Conservation (phyloP, 2,797 vertebrate species). For the Babyrousa celebensis region DNA sequence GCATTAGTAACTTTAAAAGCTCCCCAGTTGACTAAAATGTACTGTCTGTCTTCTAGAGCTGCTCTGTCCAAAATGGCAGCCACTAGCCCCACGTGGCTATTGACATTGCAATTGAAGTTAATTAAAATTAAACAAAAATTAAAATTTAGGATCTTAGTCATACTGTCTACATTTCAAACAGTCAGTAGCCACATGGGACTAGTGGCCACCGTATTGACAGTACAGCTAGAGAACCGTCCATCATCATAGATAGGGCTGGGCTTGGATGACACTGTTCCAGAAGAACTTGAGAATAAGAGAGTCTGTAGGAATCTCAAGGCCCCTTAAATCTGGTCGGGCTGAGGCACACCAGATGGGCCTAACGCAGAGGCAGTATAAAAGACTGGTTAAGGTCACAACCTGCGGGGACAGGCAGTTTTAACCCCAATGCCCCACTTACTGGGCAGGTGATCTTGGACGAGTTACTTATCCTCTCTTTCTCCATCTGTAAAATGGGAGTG, state of each 20-base stretch:
- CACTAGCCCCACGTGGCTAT: background rate
- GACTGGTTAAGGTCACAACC: background rate
- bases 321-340: background rate
- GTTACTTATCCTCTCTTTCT: background rate
- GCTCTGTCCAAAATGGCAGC: background rate
- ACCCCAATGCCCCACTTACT: no score
- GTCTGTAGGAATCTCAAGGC: background rate
- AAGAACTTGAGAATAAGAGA: background rate
- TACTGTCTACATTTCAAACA: background rate
- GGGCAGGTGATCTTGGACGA: background rate
- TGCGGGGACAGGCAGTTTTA: background rate
- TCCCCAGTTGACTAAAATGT: background rate
- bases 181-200: background rate
- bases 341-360: background rate
- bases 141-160: background rate
- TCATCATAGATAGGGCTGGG: background rate
- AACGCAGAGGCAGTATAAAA: background rate
- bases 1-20: background rate
- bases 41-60: background rate
- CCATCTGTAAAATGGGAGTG: background rate
- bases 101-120: background rate
- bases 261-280: background rate
- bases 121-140: background rate
- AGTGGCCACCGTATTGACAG: background rate
- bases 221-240: no score